These are phyloP conservation scores for Anoplius nigerrimus DNA, from an alignment of 2,888 invertebrate genomes.

Conservation along the genomic window DNA sequence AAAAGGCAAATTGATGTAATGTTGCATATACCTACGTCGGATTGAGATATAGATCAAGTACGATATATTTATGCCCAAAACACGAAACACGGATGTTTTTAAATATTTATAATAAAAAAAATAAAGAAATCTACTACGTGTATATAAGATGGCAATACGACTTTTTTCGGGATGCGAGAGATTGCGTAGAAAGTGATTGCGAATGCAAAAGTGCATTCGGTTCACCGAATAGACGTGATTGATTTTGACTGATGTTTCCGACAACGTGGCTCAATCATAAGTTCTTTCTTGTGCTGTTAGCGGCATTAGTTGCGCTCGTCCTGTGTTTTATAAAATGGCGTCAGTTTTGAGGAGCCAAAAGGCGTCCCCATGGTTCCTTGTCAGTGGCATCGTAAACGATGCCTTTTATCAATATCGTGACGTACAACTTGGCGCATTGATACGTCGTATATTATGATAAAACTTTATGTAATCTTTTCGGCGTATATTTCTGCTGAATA, in stretches of 20 bases:
- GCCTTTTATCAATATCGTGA: slow-evolving; percentile 39
- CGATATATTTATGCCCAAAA: slow-evolving; percentile 58
- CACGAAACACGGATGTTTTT: slow-evolving; percentile 65
- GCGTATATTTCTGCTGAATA: neutral
- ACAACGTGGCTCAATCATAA: neutral
- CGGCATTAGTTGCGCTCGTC: neutral
- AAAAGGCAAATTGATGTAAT: slow-evolving; percentile 54
- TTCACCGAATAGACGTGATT: too few relatives aligned
- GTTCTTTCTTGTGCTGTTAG: too few relatives aligned
- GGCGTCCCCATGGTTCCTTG: slow-evolving; percentile 16
- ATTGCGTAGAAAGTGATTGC: too few relatives aligned
- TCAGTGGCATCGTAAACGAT: slow-evolving; percentile 6
- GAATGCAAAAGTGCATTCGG: too few relatives aligned
- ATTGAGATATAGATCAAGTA: slow-evolving; percentile 54
- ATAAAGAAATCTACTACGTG: slow-evolving; percentile 53
- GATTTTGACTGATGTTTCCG: too few relatives aligned
- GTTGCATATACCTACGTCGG: slow-evolving; percentile 50
- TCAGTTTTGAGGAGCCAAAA: slow-evolving; percentile 11
- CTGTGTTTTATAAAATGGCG: slow-evolving; percentile 37
- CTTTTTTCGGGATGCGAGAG: too few relatives aligned
- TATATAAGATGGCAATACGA: slow-evolving; percentile 11
- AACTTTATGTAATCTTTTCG: slow-evolving; percentile 4
- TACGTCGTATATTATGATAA: slow-evolving; percentile 37
- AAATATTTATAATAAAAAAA: slow-evolving; percentile 71
- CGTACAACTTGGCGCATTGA: slow-evolving; percentile 27